Evolutionary conservation across 2,888 invertebrate species (phyloP).

Genomic region (Chloromyia formosa): DNA sequence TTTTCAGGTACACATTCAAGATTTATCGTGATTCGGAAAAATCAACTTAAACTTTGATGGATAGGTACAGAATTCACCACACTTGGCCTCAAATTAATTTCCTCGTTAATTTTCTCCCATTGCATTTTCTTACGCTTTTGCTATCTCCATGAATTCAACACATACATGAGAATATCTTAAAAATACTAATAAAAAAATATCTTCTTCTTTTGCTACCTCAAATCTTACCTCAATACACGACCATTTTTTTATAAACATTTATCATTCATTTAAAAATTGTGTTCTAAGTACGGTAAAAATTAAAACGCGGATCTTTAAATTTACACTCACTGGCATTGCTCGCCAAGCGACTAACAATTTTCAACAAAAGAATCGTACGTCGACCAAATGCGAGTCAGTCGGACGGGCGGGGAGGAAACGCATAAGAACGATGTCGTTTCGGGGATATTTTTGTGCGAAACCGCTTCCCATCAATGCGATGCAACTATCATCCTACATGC

Average conservation of each 20-base stretch:
- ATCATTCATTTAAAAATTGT: slow-evolving; percentile 42
- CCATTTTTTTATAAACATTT: slow-evolving; percentile 41
- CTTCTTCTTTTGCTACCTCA: slow-evolving; percentile 53
- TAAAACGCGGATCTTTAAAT: slow-evolving; percentile 59
- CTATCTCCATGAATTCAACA: no score
- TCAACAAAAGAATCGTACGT: slow-evolving; percentile 6
- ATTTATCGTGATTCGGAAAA: no score
- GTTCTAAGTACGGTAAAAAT: slow-evolving; percentile 56
- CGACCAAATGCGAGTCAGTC: slow-evolving; percentile 23
- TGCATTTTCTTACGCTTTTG: no score
- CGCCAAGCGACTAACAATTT: slow-evolving; percentile 59
- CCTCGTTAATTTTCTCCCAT: no score
- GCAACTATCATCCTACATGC: not conserved
- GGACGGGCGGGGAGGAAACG: not conserved
- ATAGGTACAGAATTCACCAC: no score
- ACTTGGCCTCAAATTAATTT: no score
- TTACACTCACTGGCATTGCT: slow-evolving; percentile 64
- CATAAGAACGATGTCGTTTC: no score
- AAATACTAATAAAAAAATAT: slow-evolving; percentile 23
- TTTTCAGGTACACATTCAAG: no score
- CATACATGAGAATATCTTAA: slow-evolving; percentile 13
- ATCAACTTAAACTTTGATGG: no score
- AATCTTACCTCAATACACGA: slow-evolving; percentile 61
- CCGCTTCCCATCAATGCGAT: slow-evolving; percentile 2
- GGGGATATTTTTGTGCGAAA: not conserved